Base-by-base conservation (phyloP, 2,888 invertebrate genomes). In the Apamea epomidion region DNA sequence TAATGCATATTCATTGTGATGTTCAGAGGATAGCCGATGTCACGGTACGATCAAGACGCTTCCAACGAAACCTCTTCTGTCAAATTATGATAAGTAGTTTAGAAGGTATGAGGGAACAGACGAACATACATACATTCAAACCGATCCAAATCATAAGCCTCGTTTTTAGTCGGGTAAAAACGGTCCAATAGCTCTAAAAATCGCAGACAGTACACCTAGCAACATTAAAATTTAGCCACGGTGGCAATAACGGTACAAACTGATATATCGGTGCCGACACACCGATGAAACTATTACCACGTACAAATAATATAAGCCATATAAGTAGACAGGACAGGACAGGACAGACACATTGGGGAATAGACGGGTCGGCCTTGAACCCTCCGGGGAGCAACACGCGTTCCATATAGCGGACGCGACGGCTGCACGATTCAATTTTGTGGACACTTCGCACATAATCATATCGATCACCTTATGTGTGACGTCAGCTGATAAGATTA, bases 341-440 rank as follows among this genome's bases (percentile, higher is more conserved):
- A 32, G 77, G 45, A 45, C 76, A 89, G 87, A 90, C 90, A 78
- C 84, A 72, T 73, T 71, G 64, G 89, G 84, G 89, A 86, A 81
- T 81, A 84, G 75, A 67, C 83, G 83, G 76, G 79, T 77, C 78
- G 89, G 82, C 92, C 92, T 93, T 92, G 91, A 93, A 92, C 90
- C 86, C 92, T 82, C 83, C 32, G 54, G 88, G 90, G 88, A 91
- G 88, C 83, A 79, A 78, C 87, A 89, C 88, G 88, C 88, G 88
- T 89, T 88, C 87, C 80, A 90, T 90, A 90, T 88, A 83, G 85
- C 81, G 80, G 80, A 83, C 90, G 75, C 85, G 76, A 74, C 87
- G 82, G 69, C 85, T 88, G 87, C 88, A 76, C 82, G 76, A 87
- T 84, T 84, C 87, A 87, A 88, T 90, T 89, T 87, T 74, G 82